Percentiles rank a stretch among this genome's conserved stretches.
These are phyloP conservation scores for Muscicapa adusta DNA, from an alignment of 2,113 vertebrate genomes.

Conservation along the genomic window DNA sequence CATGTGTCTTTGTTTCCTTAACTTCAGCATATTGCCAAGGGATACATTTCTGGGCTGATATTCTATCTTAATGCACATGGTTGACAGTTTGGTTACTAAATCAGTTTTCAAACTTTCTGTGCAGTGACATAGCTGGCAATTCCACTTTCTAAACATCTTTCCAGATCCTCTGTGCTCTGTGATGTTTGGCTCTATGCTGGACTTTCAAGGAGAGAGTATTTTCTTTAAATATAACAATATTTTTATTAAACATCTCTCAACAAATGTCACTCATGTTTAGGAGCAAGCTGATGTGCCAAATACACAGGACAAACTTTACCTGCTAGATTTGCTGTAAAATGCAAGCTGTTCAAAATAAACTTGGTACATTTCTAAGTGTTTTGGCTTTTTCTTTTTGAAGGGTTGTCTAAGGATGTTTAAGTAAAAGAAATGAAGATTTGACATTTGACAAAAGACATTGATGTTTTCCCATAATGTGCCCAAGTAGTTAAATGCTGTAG, in stretches of 20 bases:
- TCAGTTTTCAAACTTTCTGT: constrained; percentile 4
- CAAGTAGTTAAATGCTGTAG: not conserved
- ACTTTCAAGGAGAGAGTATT: not conserved
- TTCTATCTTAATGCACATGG: not conserved
- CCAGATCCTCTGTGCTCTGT: constrained; percentile 14
- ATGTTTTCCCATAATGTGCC: not conserved
- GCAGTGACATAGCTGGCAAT: not conserved
- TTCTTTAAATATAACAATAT: not conserved
- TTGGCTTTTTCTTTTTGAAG: not conserved
- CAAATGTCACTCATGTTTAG: not conserved
- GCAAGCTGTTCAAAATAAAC: not conserved
- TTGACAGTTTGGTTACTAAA: not conserved
- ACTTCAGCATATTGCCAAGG: not conserved
- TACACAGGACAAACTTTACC: constrained; percentile 1
- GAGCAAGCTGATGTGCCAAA: not conserved
- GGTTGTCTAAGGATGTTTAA: not conserved
- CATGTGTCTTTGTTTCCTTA: not conserved
- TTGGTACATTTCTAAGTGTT: not conserved
- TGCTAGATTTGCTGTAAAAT: constrained; percentile 1
- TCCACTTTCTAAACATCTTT: constrained; percentile 16
- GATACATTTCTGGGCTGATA: not conserved
- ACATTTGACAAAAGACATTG: not conserved
- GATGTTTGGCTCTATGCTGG: constrained; percentile 1
- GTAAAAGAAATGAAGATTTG: not conserved
- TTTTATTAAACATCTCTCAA: constrained; percentile 37